Evolutionary conservation across 2,888 invertebrate genomes (phyloP).

Genomic region (Gisinianus flammeolus): DNA sequence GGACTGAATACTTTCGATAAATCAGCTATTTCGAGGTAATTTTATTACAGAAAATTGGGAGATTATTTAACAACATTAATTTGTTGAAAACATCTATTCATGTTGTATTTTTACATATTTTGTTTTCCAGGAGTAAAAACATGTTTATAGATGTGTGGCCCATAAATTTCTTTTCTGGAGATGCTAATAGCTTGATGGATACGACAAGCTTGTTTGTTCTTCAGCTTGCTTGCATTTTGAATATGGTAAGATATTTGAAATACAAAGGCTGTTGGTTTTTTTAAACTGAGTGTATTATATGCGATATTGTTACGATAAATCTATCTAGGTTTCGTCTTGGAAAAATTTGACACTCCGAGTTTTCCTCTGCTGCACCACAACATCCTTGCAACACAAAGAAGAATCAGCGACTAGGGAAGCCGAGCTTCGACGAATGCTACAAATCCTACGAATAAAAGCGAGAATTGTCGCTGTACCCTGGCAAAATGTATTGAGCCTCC

Average conservation of each 20-base stretch:
- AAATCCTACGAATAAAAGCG: conserved; percentile 84
- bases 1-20: conserved; percentile 88
- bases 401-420: conserved; percentile 60
- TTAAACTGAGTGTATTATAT: no score
- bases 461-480: conserved; percentile 69
- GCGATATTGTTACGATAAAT: conserved; percentile 21
- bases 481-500: conserved; percentile 62
- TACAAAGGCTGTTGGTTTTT: neutral
- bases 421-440: conserved; percentile 69
- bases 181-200: conserved; percentile 78
- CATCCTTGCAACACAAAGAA: conserved; percentile 59
- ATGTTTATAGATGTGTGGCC: conserved; percentile 98
- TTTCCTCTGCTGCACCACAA: conserved; percentile 74
- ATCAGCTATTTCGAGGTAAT: conserved; percentile 73
- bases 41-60: no score
- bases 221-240: conserved; percentile 93
- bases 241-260: conserved; percentile 69
- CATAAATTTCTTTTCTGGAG: conserved; percentile 84
- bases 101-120: no score
- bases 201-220: conserved; percentile 93
- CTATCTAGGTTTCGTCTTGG: conserved; percentile 74
- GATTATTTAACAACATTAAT: no score
- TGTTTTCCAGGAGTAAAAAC: conserved; percentile 68
- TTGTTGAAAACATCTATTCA: no score
- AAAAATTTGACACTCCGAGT: conserved; percentile 83